These are phyloP conservation scores for Drosophila lowei DNA, from an alignment of 1,140 invertebrate genomes.

Conservation along the genomic window DNA sequence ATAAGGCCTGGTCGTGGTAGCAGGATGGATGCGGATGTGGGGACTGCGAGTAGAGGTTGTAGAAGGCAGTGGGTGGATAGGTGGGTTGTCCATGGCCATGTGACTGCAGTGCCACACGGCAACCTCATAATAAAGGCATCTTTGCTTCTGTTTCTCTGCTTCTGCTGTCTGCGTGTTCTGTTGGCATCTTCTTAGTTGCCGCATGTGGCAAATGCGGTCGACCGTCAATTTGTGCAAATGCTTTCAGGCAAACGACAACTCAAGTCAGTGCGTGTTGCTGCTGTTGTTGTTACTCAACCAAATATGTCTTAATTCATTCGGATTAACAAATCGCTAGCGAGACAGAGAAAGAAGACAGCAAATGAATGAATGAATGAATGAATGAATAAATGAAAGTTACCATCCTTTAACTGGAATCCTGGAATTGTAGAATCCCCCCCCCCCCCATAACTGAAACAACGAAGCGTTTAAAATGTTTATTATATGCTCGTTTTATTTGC, in stretches of 20 bases:
- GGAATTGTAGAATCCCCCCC: neutral
- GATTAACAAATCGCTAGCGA: constrained; percentile 41
- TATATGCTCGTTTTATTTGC: constrained; percentile 77
- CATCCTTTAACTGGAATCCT: constrained; percentile 10
- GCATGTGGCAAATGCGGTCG: constrained; percentile 76
- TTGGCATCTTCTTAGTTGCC: constrained; percentile 58
- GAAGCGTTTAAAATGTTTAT: constrained; percentile 75
- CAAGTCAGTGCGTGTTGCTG: constrained; percentile 25
- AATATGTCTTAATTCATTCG: constrained; percentile 67
- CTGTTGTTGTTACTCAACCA: constrained; percentile 53
- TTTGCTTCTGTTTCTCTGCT: constrained; percentile 1
- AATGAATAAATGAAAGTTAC: constrained; percentile 3
- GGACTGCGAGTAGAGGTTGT: too few species aligned
- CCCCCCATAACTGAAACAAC: constrained; percentile 28
- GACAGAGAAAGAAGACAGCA: constrained; percentile 5
- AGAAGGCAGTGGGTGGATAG: neutral
- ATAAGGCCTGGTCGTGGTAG: constrained; percentile 14
- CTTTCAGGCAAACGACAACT: constrained; percentile 45
- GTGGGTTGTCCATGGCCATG: constrained; percentile 20
- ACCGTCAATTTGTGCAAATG: constrained; percentile 78
- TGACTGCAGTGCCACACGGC: constrained; percentile 51
- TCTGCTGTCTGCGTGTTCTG: constrained; percentile 5
- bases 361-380: neutral
- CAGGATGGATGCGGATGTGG: neutral
- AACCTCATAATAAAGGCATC: constrained; percentile 63